phyloP scores from a whole-genome alignment of 2,113 vertebrate genomes.

The Chloroceryle aenea region DNA sequence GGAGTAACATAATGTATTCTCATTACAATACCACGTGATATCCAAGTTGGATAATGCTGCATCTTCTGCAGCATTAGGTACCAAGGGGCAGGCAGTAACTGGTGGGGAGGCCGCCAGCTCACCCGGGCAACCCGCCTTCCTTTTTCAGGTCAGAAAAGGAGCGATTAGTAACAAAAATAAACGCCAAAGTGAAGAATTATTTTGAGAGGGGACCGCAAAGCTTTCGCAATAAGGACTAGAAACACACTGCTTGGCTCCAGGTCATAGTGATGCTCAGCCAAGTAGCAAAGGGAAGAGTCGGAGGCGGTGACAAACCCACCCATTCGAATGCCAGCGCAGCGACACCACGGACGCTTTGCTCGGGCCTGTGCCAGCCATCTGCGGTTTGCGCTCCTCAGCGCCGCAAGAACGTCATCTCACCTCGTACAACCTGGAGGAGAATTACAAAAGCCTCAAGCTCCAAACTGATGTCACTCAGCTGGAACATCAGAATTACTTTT shows the following conservation, averaged over 20 bases:
- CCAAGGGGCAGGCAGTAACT: no score
- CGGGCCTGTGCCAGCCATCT: background rate
- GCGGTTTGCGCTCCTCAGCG: background rate
- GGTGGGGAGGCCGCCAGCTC: background rate
- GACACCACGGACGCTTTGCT: background rate
- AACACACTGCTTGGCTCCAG: background rate
- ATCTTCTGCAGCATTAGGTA: background rate
- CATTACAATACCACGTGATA: no score
- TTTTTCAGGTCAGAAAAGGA: background rate
- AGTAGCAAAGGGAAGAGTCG: background rate
- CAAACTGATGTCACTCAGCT: background rate
- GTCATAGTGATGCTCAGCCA: background rate
- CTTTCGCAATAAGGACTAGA: background rate
- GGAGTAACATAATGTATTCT: background rate
- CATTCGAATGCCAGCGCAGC: background rate
- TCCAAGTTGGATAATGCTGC: no score
- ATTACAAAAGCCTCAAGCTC: background rate
- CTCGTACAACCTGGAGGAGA: background rate
- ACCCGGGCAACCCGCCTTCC: background rate
- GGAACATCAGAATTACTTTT: background rate
- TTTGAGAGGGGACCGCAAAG: background rate
- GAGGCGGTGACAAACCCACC: background rate
- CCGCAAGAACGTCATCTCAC: accelerated
- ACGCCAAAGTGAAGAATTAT: background rate
- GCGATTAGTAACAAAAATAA: background rate